Percentiles rank a stretch among this genome's conserved stretches.
Conservation (phyloP, 2,797 vertebrate species). For the Lutjanus argentimaculatus region DNA sequence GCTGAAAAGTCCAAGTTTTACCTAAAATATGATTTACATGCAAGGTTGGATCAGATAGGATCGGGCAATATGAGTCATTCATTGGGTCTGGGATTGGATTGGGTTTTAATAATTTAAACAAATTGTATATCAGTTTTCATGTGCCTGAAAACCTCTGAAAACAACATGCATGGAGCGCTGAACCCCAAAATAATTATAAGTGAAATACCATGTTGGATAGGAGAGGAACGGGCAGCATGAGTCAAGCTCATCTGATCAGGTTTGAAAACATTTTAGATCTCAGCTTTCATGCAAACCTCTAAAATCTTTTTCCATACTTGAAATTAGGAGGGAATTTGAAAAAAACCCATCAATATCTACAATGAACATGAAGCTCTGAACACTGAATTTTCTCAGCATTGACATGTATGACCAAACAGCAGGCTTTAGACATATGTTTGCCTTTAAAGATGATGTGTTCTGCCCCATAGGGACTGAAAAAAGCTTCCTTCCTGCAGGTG, state of each 20-base stretch:
- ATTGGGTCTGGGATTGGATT: neutral
- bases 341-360: neutral
- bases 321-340: neutral
- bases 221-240: neutral
- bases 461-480: neutral
- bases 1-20: too few relatives aligned
- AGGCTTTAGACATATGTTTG: neutral
- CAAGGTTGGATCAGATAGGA: too few relatives aligned
- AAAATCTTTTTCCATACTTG: neutral
- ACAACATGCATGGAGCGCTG: too few relatives aligned
- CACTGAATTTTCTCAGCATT: neutral
- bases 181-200: too few relatives aligned
- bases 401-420: neutral
- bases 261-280: neutral
- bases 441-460: neutral
- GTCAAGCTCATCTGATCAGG: too few relatives aligned
- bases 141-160: neutral
- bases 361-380: neutral
- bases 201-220: too few relatives aligned
- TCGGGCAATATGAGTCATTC: neutral
- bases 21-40: too few relatives aligned
- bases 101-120: neutral
- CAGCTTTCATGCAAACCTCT: neutral
- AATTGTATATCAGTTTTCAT: neutral
- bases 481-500: constrained; percentile 37